Evolutionary conservation across 1,140 invertebrate genomes (phyloP).

Genomic region (Oryzaephilus surinamensis): DNA sequence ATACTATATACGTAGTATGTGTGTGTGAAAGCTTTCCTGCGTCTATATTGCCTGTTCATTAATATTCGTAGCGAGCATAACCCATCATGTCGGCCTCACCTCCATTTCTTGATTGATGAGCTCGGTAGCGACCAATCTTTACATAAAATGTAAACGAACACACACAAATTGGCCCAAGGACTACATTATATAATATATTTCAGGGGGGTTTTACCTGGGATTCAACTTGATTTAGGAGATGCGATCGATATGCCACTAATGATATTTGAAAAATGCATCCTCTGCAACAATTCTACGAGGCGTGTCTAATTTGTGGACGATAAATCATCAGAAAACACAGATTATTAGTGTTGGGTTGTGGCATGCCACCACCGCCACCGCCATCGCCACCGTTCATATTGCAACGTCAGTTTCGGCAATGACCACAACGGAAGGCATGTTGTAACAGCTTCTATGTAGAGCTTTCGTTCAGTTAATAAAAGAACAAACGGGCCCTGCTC

Average conservation of each 20-base stretch:
- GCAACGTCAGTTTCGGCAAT: constrained; percentile 12
- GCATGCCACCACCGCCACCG: no score
- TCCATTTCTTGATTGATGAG: constrained; percentile 25
- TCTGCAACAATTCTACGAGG: constrained; percentile 1
- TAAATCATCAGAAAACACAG: constrained; percentile 14
- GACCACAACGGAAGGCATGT: no score
- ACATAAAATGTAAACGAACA: constrained; percentile 25
- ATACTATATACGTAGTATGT: no score
- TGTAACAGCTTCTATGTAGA: no score
- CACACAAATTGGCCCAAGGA: constrained; percentile 25
- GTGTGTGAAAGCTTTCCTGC: constrained; percentile 14
- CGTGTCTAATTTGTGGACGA: constrained; percentile 11
- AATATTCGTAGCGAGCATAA: constrained; percentile 27
- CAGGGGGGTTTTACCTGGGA: constrained; percentile 21
- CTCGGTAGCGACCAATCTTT: constrained; percentile 20
- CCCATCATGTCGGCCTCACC: constrained; percentile 25
- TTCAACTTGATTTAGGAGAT: constrained; percentile 14
- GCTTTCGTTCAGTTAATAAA: constrained; percentile 7
- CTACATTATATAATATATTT: no score
- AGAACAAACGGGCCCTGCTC: not conserved
- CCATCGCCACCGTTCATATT: constrained; percentile 14
- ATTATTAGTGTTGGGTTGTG: constrained; percentile 8
- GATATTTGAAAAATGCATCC: constrained; percentile 10
- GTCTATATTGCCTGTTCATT: constrained; percentile 20
- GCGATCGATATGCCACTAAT: constrained; percentile 9